Evolutionary conservation across 2,113 vertebrate genomes (phyloP).

Genomic region (Dendrocopos noguchii): DNA sequence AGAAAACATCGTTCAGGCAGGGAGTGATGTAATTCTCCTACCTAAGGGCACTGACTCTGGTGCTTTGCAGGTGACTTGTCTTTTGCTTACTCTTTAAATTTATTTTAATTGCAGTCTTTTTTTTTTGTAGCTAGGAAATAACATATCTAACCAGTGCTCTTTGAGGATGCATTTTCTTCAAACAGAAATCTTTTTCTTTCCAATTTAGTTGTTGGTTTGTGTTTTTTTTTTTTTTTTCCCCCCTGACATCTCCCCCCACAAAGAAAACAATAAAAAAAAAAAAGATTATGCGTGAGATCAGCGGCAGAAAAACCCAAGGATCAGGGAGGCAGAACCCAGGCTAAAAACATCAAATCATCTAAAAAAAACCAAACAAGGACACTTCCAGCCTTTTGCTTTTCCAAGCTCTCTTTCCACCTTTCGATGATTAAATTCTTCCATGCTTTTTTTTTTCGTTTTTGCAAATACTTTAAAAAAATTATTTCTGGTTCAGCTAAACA

Average conservation of each 20-base stretch:
- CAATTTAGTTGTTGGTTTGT: background rate
- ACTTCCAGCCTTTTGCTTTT: slow-evolving; percentile 20
- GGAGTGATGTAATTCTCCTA: slow-evolving; percentile 74
- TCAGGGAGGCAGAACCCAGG: background rate
- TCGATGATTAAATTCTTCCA: slow-evolving; percentile 19
- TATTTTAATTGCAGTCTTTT: slow-evolving; percentile 34
- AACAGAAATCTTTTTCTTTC: background rate
- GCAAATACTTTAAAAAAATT: slow-evolving; percentile 38
- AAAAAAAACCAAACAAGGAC: background rate
- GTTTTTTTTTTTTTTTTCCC: background rate
- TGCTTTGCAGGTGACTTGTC: slow-evolving; percentile 81
- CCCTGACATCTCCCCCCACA: background rate
- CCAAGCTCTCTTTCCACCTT: background rate
- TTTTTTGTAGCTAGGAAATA: background rate
- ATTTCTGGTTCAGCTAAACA: slow-evolving; percentile 28
- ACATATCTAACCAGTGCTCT: background rate
- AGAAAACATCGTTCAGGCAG: slow-evolving; percentile 45
- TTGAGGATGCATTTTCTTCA: slow-evolving; percentile 8
- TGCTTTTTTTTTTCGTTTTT: background rate
- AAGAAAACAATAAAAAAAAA: slow-evolving; percentile 46
- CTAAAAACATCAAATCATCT: slow-evolving; percentile 7
- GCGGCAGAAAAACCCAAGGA: slow-evolving; percentile 34
- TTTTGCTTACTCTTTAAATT: slow-evolving; percentile 76
- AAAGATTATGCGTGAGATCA: slow-evolving; percentile 47
- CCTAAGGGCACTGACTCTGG: slow-evolving; percentile 75